These are phyloP conservation scores for Lateolabrax maculatus DNA, from an alignment of 2,797 vertebrate species.

Conservation along the genomic window DNA sequence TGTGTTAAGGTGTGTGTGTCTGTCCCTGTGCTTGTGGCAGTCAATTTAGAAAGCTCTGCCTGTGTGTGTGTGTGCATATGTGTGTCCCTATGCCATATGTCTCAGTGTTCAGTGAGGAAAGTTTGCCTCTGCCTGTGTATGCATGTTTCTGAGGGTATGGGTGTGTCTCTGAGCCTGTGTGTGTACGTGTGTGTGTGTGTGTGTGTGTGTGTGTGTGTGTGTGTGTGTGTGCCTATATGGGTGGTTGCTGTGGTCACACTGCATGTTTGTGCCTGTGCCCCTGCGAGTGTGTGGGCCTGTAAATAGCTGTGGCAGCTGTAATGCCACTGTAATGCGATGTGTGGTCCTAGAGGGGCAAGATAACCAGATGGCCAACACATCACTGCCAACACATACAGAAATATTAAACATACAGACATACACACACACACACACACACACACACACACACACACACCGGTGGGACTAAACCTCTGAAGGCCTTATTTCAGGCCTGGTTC, in stretches of 20 bases:
- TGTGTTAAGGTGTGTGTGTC: not conserved
- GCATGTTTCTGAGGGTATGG: constrained; percentile 9
- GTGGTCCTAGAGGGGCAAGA: constrained; percentile 79
- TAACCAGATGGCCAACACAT: constrained; percentile 82
- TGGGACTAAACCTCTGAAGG: constrained; percentile 75
- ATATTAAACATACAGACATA: constrained; percentile 66
- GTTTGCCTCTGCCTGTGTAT: not conserved
- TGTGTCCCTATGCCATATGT: not conserved
- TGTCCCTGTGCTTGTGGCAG: not conserved
- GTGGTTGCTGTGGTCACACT: constrained; percentile 51
- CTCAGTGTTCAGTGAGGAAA: not conserved
- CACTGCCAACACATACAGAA: constrained; percentile 71
- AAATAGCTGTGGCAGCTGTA: constrained; percentile 80
- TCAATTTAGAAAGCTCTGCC: not conserved
- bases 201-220: constrained; percentile 8
- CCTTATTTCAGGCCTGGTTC: constrained; percentile 73
- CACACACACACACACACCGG: constrained; percentile 51
- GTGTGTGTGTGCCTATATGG: constrained; percentile 18
- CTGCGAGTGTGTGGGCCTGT: constrained; percentile 66
- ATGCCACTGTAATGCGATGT: constrained; percentile 65
- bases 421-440: constrained; percentile 45
- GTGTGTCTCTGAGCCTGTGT: constrained; percentile 3
- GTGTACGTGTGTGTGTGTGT: constrained; percentile 13
- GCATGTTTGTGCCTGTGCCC: constrained; percentile 47
- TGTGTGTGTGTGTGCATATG: not conserved